A percentile compares a stretch with the other conserved stretches of the same genome.
phyloP scores from a whole-genome alignment of 1,140 invertebrate species.

The Cydia strobilella region DNA sequence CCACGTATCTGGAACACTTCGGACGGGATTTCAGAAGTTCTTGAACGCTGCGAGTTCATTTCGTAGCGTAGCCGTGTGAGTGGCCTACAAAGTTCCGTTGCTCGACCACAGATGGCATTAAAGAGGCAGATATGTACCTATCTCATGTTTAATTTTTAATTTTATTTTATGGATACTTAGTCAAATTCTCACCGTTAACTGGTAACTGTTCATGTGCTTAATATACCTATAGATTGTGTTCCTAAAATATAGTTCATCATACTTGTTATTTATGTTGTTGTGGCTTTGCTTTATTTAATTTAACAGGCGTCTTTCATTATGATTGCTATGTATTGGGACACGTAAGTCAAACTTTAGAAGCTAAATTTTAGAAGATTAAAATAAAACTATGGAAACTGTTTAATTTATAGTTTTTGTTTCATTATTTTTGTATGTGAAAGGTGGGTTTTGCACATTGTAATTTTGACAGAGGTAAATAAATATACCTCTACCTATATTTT shows the following conservation, averaged over 20 bases:
- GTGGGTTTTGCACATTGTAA: no score
- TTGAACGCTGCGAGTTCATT: neutral
- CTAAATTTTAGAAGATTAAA: no score
- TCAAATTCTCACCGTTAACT: neutral
- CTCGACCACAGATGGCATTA: neutral
- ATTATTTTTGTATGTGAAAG: no score
- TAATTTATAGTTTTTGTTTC: no score
- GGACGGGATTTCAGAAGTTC: neutral
- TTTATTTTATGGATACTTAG: neutral
- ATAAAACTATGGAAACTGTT: no score
- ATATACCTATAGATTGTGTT: no score
- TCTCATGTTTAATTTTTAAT: neutral
- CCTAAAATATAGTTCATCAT: neutral
- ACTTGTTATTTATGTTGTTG: neutral
- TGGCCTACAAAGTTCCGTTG: neutral
- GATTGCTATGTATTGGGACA: no score
- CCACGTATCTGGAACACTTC: slow-evolving; percentile 1
- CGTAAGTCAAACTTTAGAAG: no score
- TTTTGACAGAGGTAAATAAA: no score
- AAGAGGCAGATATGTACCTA: neutral
- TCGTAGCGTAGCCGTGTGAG: neutral
- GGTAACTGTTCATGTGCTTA: neutral
- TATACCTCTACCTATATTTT: no score
- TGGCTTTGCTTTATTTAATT: neutral
- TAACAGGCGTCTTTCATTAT: neutral